Conservation (phyloP, 2,113 vertebrate genomes). For the Zapus hudsonius region DNA sequence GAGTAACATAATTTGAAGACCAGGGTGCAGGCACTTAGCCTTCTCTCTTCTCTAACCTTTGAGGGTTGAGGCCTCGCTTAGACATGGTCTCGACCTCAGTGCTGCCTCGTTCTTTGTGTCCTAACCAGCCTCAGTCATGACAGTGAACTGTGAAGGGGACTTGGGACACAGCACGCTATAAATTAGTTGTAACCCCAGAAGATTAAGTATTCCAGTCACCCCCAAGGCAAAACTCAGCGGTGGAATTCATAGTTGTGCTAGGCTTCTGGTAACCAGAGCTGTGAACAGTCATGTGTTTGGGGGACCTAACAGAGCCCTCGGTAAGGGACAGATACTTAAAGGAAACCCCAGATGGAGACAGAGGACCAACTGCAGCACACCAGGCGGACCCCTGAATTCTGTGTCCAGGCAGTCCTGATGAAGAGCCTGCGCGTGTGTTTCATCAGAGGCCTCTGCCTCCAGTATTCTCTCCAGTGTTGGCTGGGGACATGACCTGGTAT, state of each 20-base stretch:
- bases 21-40: not conserved
- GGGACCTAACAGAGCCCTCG: not conserved
- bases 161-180: not conserved
- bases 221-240: not conserved
- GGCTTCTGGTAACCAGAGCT: too few relatives aligned
- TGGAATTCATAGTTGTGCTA: not conserved
- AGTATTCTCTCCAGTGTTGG: not conserved
- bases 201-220: not conserved
- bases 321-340: not conserved
- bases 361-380: not conserved
- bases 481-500: not conserved
- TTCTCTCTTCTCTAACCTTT: not conserved
- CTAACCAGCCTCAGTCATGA: not conserved
- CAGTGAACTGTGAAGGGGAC: not conserved
- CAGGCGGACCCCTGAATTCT: not conserved
- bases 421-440: not conserved
- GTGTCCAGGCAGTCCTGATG: not conserved
- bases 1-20: conserved; percentile 7
- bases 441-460: not conserved
- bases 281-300: too few relatives aligned
- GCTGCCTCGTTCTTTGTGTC: not conserved
- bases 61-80: not conserved
- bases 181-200: not conserved
- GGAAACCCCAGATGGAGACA: too few relatives aligned
- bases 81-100: not conserved